These are phyloP conservation scores for Pseudoatta argentina DNA, from an alignment of 1,140 invertebrate genomes.

Conservation along the genomic window DNA sequence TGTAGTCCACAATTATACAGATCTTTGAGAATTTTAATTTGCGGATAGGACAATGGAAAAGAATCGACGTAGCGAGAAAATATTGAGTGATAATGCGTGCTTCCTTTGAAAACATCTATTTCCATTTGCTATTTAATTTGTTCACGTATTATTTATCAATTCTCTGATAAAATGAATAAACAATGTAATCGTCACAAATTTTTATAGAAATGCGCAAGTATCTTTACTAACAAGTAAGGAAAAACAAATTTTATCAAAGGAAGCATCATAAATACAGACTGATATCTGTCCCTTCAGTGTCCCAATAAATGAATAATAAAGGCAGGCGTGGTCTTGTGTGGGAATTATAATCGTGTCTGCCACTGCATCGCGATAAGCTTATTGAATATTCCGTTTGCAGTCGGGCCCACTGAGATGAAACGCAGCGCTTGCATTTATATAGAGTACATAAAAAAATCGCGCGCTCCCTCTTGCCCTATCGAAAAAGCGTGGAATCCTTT, in stretches of 20 bases:
- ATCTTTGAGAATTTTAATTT: not conserved
- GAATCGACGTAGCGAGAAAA: not conserved
- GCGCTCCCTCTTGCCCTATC: not conserved
- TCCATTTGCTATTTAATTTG: not conserved
- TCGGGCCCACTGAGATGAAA: slow-evolving; percentile 36
- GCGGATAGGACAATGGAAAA: not conserved
- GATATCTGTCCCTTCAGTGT: slow-evolving; percentile 40
- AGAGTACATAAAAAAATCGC: slow-evolving; percentile 24
- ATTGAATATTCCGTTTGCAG: slow-evolving; percentile 59
- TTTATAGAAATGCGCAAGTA: not conserved
- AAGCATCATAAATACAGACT: slow-evolving; percentile 44
- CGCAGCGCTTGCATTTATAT: slow-evolving; percentile 45
- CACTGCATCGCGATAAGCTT: slow-evolving; percentile 58
- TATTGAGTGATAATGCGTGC: not conserved
- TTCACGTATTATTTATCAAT: not conserved
- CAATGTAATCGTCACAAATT: not conserved
- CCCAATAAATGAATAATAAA: slow-evolving; percentile 64
- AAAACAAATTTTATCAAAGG: slow-evolving; percentile 4
- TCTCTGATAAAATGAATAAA: not conserved
- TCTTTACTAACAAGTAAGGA: not conserved
- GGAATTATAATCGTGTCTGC: slow-evolving; percentile 57
- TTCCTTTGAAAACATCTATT: not conserved
- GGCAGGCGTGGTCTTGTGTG: slow-evolving; percentile 44
- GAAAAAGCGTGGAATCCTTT: slow-evolving; percentile 34
- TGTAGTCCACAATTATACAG: not conserved